A percentile compares a stretch with the other conserved stretches of the same genome.
These are phyloP conservation scores for Oceanodroma leucorhoa DNA, from an alignment of 2,797 vertebrate species.

Conservation along the genomic window DNA sequence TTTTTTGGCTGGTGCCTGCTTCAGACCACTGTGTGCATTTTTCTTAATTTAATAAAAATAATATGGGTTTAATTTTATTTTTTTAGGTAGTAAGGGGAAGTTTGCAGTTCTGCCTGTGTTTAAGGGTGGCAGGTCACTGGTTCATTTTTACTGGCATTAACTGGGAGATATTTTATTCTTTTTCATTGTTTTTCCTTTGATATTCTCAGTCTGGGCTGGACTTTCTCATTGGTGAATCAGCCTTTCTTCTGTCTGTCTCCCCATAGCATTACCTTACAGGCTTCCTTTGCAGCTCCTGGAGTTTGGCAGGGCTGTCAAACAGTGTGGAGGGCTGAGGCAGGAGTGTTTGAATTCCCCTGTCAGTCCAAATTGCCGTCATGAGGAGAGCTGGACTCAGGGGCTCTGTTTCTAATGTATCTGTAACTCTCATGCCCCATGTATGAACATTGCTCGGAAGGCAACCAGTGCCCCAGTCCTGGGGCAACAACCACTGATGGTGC, in stretches of 20 bases:
- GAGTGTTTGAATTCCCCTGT: not conserved
- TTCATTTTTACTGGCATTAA: not conserved
- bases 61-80: not conserved
- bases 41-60: not conserved
- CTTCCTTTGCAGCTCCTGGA: not conserved
- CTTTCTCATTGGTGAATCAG: not conserved
- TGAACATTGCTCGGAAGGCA: not conserved
- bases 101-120: not conserved
- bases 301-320: not conserved
- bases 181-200: not conserved
- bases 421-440: not conserved
- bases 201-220: not conserved
- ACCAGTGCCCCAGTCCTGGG: not conserved
- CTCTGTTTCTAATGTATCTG: not conserved
- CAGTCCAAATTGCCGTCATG: accelerated
- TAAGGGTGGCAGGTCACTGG: not conserved
- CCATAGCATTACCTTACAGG: not conserved
- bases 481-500: not conserved
- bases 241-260: not conserved
- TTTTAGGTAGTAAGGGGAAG: not conserved
- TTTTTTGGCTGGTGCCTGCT: not conserved
- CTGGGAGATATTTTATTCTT: not conserved
- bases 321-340: not conserved
- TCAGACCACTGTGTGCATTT: not conserved
- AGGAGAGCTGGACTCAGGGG: not conserved